Evolutionary conservation across 2,797 vertebrate genomes (phyloP).

Genomic region (Clarias platycephalus): DNA sequence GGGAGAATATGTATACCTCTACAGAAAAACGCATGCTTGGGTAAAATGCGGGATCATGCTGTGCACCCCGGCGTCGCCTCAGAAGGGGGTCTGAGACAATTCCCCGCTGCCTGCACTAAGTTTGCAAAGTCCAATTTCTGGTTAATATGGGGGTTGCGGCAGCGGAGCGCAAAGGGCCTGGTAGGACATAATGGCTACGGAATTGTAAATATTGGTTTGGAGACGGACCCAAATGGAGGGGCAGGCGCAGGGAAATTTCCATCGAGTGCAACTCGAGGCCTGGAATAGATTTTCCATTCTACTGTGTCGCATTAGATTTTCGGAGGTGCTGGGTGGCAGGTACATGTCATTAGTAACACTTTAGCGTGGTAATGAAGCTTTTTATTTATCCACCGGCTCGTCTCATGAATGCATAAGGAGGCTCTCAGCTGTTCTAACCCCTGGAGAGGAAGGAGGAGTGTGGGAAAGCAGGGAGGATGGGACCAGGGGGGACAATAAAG

Average conservation of each 20-base stretch:
- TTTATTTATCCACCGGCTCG: slow-evolving; percentile 91
- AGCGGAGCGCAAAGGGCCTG: slow-evolving; percentile 89
- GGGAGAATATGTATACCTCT: slow-evolving; percentile 3
- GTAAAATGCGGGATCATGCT: slow-evolving; percentile 49
- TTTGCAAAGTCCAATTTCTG: slow-evolving; percentile 91
- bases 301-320: slow-evolving; percentile 99
- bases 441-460: slow-evolving; percentile 59
- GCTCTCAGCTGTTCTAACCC: slow-evolving; percentile 75
- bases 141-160: slow-evolving; percentile 92
- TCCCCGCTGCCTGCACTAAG: slow-evolving; percentile 70
- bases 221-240: slow-evolving; percentile 86
- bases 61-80: slow-evolving; percentile 55
- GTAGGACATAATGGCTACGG: slow-evolving; percentile 97
- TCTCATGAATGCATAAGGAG: slow-evolving; percentile 99
- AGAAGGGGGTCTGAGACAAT: slow-evolving; percentile 52
- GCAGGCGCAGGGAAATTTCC: slow-evolving; percentile 84
- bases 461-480: slow-evolving; percentile 34
- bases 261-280: slow-evolving; percentile 78
- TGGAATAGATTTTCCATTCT: slow-evolving; percentile 88
- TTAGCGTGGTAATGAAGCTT: slow-evolving; percentile 96
- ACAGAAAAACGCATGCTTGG: neutral
- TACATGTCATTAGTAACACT: slow-evolving; percentile 99
- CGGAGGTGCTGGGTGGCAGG: slow-evolving; percentile 96
- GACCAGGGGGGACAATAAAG: slow-evolving; percentile 9
- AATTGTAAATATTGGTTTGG: slow-evolving; percentile 95